Base-by-base conservation (phyloP, 2,113 vertebrate genomes). In the Chionomys nivalis region DNA sequence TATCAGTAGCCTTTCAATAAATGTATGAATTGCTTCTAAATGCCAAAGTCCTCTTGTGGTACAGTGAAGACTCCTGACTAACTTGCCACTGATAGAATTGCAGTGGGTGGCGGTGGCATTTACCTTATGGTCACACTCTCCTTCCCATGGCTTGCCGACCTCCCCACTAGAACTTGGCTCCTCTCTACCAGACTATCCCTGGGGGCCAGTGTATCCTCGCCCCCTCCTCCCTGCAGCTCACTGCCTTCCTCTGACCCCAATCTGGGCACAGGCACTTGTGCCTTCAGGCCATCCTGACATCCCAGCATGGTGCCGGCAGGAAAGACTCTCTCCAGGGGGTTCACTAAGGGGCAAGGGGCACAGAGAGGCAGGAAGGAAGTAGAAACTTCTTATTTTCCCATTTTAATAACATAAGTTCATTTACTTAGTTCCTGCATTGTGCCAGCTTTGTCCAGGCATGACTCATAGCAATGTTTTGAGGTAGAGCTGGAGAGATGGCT, bases 1-100 rank as follows among this genome's bases (percentile, higher is more conserved):
- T 82, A 70, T 55, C 70, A 75, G 16, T 91, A 81, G 75, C 26
- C 47, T 86, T 82, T 75, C 88, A 55, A 24, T 82, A 52, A 63
- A 52, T 75, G 28, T 72, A 96, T 55, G 65, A 63, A 87, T 87
- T 94, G 47, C 31, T 78, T 93, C 73, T 70, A 36, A 96, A 76
- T 90, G 47, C 75, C 55, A 66, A 93, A 73, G 24, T 87, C 36
- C 17, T 26, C 68, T 86, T 52, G 39, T 58, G n/a, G 17, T 85
- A 66, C 47, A 55, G 13, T n/a, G 21, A 58, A 36, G 26, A 85
- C 70, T 4, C 5, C 61, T 79, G 76, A 77, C 70, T 70, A 26
- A 24, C 33, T 73, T 82, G 13, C 44, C 88, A 87, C 63, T 75
- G 9, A 4, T 42, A 91, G 82, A 79, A 78, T 79, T 33, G 7